Percentiles rank a stretch among this genome's conserved stretches.
Conservation (phyloP, 2,797 vertebrate genomes). For the Gymnocypris eckloni region DNA sequence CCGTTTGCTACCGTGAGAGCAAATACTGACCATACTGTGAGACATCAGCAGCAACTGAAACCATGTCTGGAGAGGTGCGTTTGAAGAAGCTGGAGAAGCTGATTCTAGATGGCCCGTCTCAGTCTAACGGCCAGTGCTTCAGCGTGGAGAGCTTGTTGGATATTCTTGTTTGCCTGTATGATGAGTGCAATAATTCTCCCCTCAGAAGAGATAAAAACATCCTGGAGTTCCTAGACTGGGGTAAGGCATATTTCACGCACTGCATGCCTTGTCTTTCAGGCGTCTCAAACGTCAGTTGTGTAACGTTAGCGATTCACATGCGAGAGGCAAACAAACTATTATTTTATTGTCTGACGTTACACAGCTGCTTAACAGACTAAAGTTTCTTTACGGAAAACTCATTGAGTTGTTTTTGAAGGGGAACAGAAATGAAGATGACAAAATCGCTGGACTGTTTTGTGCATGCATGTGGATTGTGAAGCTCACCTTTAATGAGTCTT, state of each 20-base stretch:
- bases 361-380: constrained; percentile 28
- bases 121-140: constrained; percentile 88
- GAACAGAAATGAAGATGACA: constrained; percentile 54
- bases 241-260: constrained; percentile 77
- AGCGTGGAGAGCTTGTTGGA: constrained; percentile 98
- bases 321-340: neutral
- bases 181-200: constrained; percentile 97
- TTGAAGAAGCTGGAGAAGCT: constrained; percentile 98
- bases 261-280: constrained; percentile 31
- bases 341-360: constrained; percentile 28
- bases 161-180: constrained; percentile 95
- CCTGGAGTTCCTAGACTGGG: constrained; percentile 96
- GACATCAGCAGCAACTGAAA: constrained; percentile 25
- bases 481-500: constrained; percentile 73
- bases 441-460: constrained; percentile 77
- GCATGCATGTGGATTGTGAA: constrained; percentile 82
- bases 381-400: constrained; percentile 30
- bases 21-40: constrained; percentile 27
- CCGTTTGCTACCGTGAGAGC: constrained; percentile 13
- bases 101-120: constrained; percentile 91
- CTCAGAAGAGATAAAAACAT: constrained; percentile 96
- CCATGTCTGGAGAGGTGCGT: constrained; percentile 97
- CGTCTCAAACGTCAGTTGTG: neutral
- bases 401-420: constrained; percentile 43
- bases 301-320: neutral